A percentile compares a stretch with the other conserved stretches of the same genome.
Evolutionary conservation across 1,140 invertebrate species (phyloP).

Genomic region (Drosophila cardini): DNA sequence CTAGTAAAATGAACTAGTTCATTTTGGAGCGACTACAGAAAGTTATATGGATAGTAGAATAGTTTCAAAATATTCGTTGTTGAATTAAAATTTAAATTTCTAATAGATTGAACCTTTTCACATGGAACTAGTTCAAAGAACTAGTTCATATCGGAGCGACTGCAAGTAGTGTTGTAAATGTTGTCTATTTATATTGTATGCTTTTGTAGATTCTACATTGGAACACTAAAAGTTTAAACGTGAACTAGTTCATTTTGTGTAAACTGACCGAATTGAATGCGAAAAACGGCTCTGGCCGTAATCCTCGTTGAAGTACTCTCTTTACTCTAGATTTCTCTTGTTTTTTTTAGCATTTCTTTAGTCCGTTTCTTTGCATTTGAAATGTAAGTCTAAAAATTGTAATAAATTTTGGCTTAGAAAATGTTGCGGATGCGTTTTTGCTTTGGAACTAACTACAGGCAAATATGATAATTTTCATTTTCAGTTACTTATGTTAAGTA

Average conservation of each 20-base stretch:
- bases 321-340: not conserved
- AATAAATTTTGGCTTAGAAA: slow-evolving; percentile 82
- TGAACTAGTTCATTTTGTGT: slow-evolving; percentile 21
- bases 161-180: no score
- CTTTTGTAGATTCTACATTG: no score
- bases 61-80: no score
- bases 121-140: no score
- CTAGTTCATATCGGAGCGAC: no score
- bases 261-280: slow-evolving; percentile 24
- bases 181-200: not conserved
- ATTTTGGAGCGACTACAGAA: no score
- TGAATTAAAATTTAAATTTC: no score
- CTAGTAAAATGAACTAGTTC: no score
- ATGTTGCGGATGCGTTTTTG: slow-evolving; percentile 56
- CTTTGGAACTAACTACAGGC: slow-evolving; percentile 80
- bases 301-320: slow-evolving; percentile 20
- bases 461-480: slow-evolving; percentile 32
- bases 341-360: slow-evolving; percentile 31
- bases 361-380: slow-evolving; percentile 37
- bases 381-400: slow-evolving; percentile 69
- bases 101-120: no score
- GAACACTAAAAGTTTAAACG: not conserved
- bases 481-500: slow-evolving; percentile 21
- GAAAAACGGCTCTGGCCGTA: slow-evolving; percentile 20
- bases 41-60: no score